Evolutionary conservation across 1,140 invertebrate genomes (phyloP), one percentile per base, ranked within the genome.

Genomic region (Drosophila burlai): DNA sequence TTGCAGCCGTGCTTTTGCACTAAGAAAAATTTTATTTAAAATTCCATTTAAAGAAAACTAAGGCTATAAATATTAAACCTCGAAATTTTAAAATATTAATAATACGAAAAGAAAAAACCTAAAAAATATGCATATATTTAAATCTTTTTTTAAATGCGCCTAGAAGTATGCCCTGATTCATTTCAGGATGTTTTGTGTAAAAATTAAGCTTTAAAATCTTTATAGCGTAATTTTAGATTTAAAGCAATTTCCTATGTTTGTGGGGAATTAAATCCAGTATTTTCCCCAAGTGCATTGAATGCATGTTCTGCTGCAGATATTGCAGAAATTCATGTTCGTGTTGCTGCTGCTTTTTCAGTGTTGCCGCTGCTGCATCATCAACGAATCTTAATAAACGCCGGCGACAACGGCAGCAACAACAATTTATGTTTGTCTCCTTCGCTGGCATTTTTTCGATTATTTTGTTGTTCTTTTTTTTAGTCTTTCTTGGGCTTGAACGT

Each of bases 401-500:
- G 80, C 78, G 62, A 81, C 79, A 81, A 77, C 76, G 78, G 31
- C 80, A 69, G 40, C 73, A 81, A 61, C 74, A 80, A 76, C 84
- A 80, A 83, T 87, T 77, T 83, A 80, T 89, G 80, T 36, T 67
- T 60, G 47, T 68, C 74, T 66, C 50, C 57, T 61, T 31, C 38
- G 63, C 50, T 78, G 58, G 66, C 63, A 60, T 80, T 69, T 71
- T 61, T 62, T 66, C 36, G 54, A 45, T 62, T n/a, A 52, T 31
- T 45, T 79, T 68, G 34, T 67, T 55, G 13, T 65, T 52, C 1
- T 62, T 79, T 80, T 87, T 81, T 60, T 60, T 78, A 66, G 73
- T 57, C 26, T 89, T 87, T 78, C 67, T 69, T 75, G 74, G 77
- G 82, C 77, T 84, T 84, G 78, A 90, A 84, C 85, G 85, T 89